Conservation (phyloP, 2,888 invertebrate species). For the Aporophyla lueneburgensis region DNA sequence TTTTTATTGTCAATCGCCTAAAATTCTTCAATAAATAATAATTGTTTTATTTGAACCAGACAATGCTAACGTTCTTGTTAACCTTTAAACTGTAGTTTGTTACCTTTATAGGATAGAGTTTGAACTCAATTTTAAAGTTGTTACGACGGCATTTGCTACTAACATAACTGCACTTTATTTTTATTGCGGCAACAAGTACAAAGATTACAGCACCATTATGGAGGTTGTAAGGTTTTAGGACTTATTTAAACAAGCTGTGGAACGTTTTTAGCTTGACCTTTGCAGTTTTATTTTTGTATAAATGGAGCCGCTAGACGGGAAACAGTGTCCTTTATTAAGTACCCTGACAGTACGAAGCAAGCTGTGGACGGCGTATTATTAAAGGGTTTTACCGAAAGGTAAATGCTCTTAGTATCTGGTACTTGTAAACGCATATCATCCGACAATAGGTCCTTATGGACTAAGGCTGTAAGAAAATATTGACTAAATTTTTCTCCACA, state of each 20-base stretch:
- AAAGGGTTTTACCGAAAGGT: conserved; percentile 4
- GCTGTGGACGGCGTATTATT: not conserved
- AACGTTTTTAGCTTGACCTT: conserved; percentile 20
- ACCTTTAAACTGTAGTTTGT: not conserved
- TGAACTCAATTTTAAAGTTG: not conserved
- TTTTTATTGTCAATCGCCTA: not conserved
- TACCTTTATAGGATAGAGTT: not conserved
- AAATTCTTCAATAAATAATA: not conserved
- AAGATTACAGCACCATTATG: not conserved
- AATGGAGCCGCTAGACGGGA: conserved; percentile 13
- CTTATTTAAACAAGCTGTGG: not conserved
- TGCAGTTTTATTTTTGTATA: conserved; percentile 19
- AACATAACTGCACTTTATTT: conserved; percentile 4
- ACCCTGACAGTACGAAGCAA: not conserved
- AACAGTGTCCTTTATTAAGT: conserved; percentile 2
- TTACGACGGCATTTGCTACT: not conserved
- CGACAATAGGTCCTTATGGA: conserved; percentile 13
- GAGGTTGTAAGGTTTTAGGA: not conserved
- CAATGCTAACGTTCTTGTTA: not conserved
- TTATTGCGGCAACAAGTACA: not conserved
- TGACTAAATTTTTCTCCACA: not conserved
- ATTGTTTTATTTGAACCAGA: not conserved
- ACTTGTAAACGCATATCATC: not conserved
- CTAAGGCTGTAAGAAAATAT: not conserved
- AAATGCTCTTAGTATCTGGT: conserved; percentile 5